Conservation (phyloP, 2,888 invertebrate genomes). For the Sminthurinus aureus region DNA sequence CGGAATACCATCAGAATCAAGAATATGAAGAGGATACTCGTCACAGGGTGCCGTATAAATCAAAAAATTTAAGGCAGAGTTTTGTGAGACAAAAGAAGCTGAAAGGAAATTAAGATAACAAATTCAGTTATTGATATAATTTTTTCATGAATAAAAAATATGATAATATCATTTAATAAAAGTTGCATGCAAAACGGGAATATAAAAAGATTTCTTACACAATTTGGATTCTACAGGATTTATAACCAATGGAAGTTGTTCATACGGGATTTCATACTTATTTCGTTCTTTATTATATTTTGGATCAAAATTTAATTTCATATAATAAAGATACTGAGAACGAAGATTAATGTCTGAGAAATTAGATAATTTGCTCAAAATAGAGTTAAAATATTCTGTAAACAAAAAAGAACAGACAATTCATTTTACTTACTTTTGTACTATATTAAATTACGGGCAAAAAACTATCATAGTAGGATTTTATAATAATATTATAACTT, state of each 20-base stretch:
- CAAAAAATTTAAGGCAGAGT: constrained; percentile 84
- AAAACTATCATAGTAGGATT: no score
- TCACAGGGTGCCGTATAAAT: constrained; percentile 81
- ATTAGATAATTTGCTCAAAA: constrained; percentile 73
- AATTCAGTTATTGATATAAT: neutral
- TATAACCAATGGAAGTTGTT: constrained; percentile 80
- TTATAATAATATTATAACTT: constrained; percentile 49
- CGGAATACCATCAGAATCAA: constrained; percentile 66
- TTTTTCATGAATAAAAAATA: neutral
- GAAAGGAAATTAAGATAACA: constrained; percentile 20
- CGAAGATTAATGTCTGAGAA: constrained; percentile 82
- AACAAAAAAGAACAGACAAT: constrained; percentile 2
- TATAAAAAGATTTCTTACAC: constrained; percentile 61
- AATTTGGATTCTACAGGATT: constrained; percentile 87
- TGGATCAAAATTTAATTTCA: constrained; percentile 78
- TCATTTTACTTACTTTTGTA: constrained; percentile 15
- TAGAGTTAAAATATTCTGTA: constrained; percentile 79
- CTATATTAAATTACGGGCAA: no score
- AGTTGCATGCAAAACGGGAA: neutral
- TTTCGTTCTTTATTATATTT: constrained; percentile 65
- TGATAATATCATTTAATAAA: neutral
- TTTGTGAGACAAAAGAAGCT: constrained; percentile 81
- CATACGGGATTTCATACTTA: constrained; percentile 73
- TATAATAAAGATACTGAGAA: constrained; percentile 86
- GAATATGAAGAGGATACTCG: constrained; percentile 77